Conservation (phyloP, 1,140 invertebrate species). For the Dryas iulia region DNA sequence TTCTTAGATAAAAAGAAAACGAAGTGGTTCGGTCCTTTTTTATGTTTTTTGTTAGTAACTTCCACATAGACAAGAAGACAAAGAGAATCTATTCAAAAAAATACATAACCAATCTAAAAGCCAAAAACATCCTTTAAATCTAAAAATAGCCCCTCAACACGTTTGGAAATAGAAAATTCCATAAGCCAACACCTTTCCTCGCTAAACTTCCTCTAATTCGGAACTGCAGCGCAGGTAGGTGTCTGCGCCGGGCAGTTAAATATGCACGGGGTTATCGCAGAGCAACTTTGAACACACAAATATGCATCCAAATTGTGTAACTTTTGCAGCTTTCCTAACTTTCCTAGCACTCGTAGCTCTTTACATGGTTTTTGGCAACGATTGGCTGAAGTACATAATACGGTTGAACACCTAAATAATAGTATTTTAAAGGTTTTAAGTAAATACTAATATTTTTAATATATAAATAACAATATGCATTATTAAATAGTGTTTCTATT, state of each 20-base stretch:
- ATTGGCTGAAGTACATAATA: not conserved
- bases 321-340: not conserved
- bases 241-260: not conserved
- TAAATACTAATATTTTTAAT: no score
- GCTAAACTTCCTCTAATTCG: not conserved
- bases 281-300: conserved; percentile 4
- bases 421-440: not conserved
- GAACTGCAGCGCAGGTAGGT: not conserved
- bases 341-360: not conserved
- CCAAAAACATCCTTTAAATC: no score
- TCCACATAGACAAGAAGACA: no score
- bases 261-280: not conserved
- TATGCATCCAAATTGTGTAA: conserved; percentile 1
- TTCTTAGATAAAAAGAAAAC: no score
- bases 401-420: not conserved
- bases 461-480: no score
- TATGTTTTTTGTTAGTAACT: no score
- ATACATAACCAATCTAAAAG: no score
- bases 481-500: no score
- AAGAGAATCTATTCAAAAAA: no score
- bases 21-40: no score
- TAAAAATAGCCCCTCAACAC: not conserved
- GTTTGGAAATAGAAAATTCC: not conserved
- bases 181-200: not conserved
- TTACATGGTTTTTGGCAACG: not conserved